Evolutionary conservation across 2,797 vertebrate genomes (phyloP).

Genomic region (Anolis apletophallus): DNA sequence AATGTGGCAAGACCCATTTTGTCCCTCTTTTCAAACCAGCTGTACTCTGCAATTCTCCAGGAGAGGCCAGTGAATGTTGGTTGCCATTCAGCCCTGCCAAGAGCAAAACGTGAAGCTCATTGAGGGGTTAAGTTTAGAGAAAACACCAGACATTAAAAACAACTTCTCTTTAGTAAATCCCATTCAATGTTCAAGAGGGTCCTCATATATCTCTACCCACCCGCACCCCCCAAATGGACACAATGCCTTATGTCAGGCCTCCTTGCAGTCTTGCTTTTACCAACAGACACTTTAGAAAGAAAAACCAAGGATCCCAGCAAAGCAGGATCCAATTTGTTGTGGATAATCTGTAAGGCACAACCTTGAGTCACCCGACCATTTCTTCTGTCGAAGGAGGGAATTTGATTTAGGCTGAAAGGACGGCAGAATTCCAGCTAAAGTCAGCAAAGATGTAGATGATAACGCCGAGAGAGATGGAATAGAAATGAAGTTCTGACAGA

Average conservation of each 20-base stretch:
- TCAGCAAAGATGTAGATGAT: slow-evolving; percentile 46
- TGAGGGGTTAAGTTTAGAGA: not conserved
- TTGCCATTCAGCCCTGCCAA: not conserved
- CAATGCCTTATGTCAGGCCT: not conserved
- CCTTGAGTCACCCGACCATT: slow-evolving; percentile 9
- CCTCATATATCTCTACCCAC: too few species aligned
- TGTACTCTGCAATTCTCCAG: not conserved
- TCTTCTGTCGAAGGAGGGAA: slow-evolving; percentile 19
- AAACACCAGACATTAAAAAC: too few species aligned
- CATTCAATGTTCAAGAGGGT: too few species aligned
- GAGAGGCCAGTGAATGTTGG: not conserved
- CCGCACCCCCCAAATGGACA: not conserved
- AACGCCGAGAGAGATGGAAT: slow-evolving; percentile 11
- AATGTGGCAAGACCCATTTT: not conserved
- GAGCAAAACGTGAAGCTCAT: not conserved
- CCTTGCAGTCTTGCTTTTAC: not conserved
- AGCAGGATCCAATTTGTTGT: slow-evolving; percentile 25
- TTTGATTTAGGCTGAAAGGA: slow-evolving; percentile 38
- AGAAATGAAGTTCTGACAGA: slow-evolving; percentile 25
- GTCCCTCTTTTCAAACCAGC: not conserved
- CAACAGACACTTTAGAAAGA: not conserved
- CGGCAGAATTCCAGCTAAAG: slow-evolving; percentile 37
- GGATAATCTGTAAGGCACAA: slow-evolving; percentile 16
- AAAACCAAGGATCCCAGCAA: not conserved
- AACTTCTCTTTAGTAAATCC: not conserved